A percentile compares a stretch with the other conserved stretches of the same genome.
Evolutionary conservation across 2,113 vertebrate species (phyloP).

Genomic region (Oceanodroma tethys): DNA sequence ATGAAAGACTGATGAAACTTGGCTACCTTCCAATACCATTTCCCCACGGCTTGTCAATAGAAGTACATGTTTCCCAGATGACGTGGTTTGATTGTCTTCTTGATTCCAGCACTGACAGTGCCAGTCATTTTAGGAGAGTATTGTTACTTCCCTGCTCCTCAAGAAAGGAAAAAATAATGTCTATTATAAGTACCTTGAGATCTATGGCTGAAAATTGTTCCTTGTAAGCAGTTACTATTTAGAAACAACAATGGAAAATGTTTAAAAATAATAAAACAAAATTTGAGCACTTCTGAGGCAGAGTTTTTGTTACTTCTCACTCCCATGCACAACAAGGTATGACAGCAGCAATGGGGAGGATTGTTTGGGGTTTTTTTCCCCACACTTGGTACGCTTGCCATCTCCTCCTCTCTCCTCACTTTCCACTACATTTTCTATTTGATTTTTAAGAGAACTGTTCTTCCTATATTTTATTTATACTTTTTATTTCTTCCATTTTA

Average conservation of each 20-base stretch:
- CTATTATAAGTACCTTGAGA: background rate
- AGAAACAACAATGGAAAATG: background rate
- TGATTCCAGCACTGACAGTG: background rate
- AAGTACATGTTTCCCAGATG: background rate
- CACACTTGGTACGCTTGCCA: background rate
- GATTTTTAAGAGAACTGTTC: background rate
- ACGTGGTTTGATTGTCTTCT: background rate
- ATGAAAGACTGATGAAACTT: background rate
- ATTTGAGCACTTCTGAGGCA: background rate
- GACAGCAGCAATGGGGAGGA: background rate
- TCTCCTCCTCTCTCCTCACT: background rate
- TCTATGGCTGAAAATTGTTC: background rate
- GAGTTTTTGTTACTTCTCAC: background rate
- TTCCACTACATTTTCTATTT: background rate
- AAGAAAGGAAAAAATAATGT: background rate
- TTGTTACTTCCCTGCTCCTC: background rate
- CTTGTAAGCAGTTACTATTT: background rate
- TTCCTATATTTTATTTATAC: background rate
- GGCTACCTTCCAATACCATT: background rate
- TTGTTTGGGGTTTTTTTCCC: accelerated
- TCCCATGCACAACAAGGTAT: background rate
- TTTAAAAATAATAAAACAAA: background rate
- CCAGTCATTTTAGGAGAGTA: background rate
- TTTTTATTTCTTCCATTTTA: background rate
- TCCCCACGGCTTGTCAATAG: background rate